A percentile compares a stretch with the other conserved stretches of the same genome.
These are phyloP conservation scores for Eupeodes luniger DNA, from an alignment of 2,888 invertebrate species.

Conservation along the genomic window DNA sequence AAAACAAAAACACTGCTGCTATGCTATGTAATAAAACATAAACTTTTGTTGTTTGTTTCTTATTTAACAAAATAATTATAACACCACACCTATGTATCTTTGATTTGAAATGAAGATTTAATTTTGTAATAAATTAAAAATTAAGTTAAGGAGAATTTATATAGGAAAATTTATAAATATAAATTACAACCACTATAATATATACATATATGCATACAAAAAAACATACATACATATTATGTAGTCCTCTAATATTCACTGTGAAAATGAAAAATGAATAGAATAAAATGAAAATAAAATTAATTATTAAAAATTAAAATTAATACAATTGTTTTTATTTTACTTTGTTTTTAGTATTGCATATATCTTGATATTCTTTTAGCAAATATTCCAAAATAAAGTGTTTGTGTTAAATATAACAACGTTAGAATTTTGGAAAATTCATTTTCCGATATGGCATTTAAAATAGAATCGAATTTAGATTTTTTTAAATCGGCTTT, in stretches of 20 bases:
- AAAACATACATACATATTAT: slow-evolving; percentile 48
- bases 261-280: slow-evolving; percentile 74
- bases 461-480: too few relatives aligned
- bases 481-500: too few relatives aligned
- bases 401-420: too few relatives aligned
- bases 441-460: too few relatives aligned
- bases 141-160: slow-evolving; percentile 74
- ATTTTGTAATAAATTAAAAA: slow-evolving; percentile 61
- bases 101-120: slow-evolving; percentile 38
- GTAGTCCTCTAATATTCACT: slow-evolving; percentile 75
- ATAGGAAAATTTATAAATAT: slow-evolving; percentile 73
- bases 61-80: neutral
- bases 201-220: slow-evolving; percentile 22
- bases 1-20: neutral
- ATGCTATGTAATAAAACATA: neutral
- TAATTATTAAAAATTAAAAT: slow-evolving; percentile 65
- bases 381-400: too few relatives aligned
- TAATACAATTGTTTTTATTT: slow-evolving; percentile 1
- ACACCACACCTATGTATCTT: slow-evolving; percentile 3
- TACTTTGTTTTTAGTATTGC: too few relatives aligned
- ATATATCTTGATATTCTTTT: too few relatives aligned
- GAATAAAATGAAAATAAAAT: slow-evolving; percentile 56
- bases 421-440: too few relatives aligned
- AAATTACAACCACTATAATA: slow-evolving; percentile 61
- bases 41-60: neutral